Base-by-base conservation (phyloP, 2,797 vertebrate genomes). In the Enteromius unitaeniatus region DNA sequence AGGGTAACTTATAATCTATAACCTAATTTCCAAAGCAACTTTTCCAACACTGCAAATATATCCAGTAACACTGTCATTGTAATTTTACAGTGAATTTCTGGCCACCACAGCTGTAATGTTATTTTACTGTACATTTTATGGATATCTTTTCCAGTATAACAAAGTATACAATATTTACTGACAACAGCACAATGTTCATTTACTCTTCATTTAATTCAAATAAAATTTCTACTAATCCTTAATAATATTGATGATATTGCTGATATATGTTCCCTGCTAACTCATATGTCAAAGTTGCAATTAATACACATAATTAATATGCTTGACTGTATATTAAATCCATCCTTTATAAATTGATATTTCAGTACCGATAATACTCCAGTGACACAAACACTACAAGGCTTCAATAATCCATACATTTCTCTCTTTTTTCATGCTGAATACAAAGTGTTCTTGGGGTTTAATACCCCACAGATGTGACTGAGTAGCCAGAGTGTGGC, bases 391-490 rank as follows among this genome's bases (percentile, higher is more conserved):
- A 45, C 28, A 76, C 72, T 53, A 28, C 26, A 64, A 73, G n/a
- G 15, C 34, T 55, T 76, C 17, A 75, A 55, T 83, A 23, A 45
- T 83, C 60, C 47, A 76, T 75, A 13, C 8, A 67, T 78, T 40
- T 47, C 4, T 55, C 45, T 45, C 19, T 9, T 68, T 68, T 75
- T 47, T 13, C 45, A 15, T 45, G 21, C 21, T 62, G 47, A 75
- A 80, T 73, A 23, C 45, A 47, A 84, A 47, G 21, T 67, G 40
- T 42, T 26, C 31, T 70, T 45, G 14, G 8, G 69, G 58, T 65
- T 62, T 82, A 79, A 84, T 70, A 82, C 74, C 76, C 53, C 69
- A 72, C 42, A 74, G 62, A 82, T 72, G 51, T 81, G 65, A 75
- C 37, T 70, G 78, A 78, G 65, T 74, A 79, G 17, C 78, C 68